Conservation (phyloP, 23 tunicate genomes). For the Clavelina lepadiformis region DNA sequence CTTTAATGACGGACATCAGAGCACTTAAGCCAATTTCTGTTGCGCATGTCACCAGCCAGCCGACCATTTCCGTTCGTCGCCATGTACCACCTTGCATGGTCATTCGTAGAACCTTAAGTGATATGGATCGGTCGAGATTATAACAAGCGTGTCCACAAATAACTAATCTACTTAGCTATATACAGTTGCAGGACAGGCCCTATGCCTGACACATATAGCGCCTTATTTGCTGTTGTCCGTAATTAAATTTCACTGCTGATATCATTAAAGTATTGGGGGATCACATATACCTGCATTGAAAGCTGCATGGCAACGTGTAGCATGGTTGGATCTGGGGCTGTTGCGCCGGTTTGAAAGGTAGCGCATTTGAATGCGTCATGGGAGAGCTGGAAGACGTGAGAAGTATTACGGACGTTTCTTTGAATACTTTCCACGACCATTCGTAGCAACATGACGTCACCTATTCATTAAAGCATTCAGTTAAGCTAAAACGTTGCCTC, state of each 20-base stretch:
- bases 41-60: constrained; percentile 84
- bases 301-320: constrained; percentile 69
- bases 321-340: constrained; percentile 44
- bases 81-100: constrained; percentile 48
- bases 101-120: constrained; percentile 53
- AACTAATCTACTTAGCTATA: too few relatives aligned
- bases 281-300: constrained; percentile 54
- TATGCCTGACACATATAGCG: too few relatives aligned
- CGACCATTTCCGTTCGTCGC: constrained; percentile 76
- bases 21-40: constrained; percentile 77
- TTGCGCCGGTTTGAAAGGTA: constrained; percentile 26
- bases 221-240: too few relatives aligned
- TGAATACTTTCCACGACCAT: constrained; percentile 64
- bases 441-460: constrained; percentile 58
- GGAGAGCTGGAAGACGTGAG: constrained; percentile 66
- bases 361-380: constrained; percentile 68
- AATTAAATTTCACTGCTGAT: too few relatives aligned
- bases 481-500: too few relatives aligned
- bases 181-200: too few relatives aligned
- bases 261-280: too few relatives aligned
- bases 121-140: too few relatives aligned
- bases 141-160: too few relatives aligned
- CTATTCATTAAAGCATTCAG: too few relatives aligned
- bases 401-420: constrained; percentile 38
- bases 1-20: constrained; percentile 61